Base-by-base conservation (phyloP, 2,888 invertebrate genomes). In the Blera fallax region DNA sequence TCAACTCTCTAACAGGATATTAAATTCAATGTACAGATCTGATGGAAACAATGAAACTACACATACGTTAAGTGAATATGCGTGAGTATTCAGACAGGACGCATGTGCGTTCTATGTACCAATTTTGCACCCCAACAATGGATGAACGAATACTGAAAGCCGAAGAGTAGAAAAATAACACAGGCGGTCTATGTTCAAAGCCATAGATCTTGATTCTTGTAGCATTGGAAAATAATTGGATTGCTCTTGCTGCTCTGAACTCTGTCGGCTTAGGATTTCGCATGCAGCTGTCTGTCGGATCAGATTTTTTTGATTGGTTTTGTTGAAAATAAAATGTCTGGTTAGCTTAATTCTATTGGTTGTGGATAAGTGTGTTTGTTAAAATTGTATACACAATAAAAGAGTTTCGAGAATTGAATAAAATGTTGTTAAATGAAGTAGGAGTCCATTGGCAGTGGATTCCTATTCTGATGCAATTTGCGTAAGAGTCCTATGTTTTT, bases 111-210 rank as follows among this genome's bases (percentile, higher is more conserved):
- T 48, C 48, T 76, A 64, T 79, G 78, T 79, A 79, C 56, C 29
- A 72, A 64, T 64, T 76, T 76, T 52, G 67, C 67, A 76, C 54
- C 64, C 70, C 56, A 79, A 79, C 72, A 54, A 79, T 56, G 7
- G 60, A 37, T 27, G 58, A 18, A 60, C 27, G 69, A 27, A 32
- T 60, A 18, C 18, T 29, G 18, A 60, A 67, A 50, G 52, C n/a
- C 29, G 14, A 60, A 48, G 6, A 65, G 21, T 40, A 69, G n/a
- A n/a, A 40, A 54, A 54, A 54, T 54, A 52, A 73, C 14, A 73
- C 29, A 62, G 70, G 34, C 70, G 48, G 34, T 14, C 32, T 58
- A n/a, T 58, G 34, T 48, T 58, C 18, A 73, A 58, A 69, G 34
- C 24, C 29, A 29, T 64, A 70, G 27, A 50, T 56, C 50, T 48